Percentiles rank a stretch among this genome's conserved stretches.
Conservation (phyloP, 2,888 invertebrate species). For the Drosophila flavopinicola region DNA sequence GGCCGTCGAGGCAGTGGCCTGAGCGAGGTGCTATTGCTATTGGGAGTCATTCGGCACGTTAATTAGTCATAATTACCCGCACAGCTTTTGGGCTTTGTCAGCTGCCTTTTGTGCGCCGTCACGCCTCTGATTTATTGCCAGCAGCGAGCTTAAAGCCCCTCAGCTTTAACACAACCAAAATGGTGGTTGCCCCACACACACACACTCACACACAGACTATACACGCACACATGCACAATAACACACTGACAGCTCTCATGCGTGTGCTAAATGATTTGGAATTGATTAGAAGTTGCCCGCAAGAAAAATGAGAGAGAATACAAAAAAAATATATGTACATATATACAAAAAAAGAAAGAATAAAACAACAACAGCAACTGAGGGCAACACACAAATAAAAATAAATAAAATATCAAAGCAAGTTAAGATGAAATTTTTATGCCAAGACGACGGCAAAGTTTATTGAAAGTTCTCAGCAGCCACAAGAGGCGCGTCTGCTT, state of each 20-base stretch:
- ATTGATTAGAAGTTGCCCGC: conserved; percentile 68
- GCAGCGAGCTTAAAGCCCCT: conserved; percentile 60
- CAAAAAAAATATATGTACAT: too few species aligned
- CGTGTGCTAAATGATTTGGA: conserved; percentile 77
- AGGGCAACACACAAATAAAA: conserved; percentile 61
- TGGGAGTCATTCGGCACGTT: conserved; percentile 53
- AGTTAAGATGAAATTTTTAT: conserved; percentile 72
- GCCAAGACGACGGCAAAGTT: conserved; percentile 57
- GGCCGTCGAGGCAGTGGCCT: neutral
- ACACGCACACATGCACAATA: conserved; percentile 6
- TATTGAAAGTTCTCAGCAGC: conserved; percentile 63
- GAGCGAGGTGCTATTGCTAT: neutral
- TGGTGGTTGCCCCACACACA: conserved; percentile 37
- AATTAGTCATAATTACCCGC: conserved; percentile 75
- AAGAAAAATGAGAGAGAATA: conserved; percentile 22
- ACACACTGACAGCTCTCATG: conserved; percentile 67
- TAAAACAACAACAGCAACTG: conserved; percentile 13
- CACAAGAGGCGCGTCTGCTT: conserved; percentile 38
- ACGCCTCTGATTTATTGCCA: conserved; percentile 73
- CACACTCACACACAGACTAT: too few species aligned
- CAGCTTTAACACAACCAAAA: conserved; percentile 66
- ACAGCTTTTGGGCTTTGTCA: conserved; percentile 75
- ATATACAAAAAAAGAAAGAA: conserved; percentile 7
- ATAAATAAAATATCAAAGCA: conserved; percentile 76
- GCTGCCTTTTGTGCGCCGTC: conserved; percentile 74